These are phyloP conservation scores for Eriosoma lanigerum DNA, from an alignment of 1,140 invertebrate species.

Conservation along the genomic window DNA sequence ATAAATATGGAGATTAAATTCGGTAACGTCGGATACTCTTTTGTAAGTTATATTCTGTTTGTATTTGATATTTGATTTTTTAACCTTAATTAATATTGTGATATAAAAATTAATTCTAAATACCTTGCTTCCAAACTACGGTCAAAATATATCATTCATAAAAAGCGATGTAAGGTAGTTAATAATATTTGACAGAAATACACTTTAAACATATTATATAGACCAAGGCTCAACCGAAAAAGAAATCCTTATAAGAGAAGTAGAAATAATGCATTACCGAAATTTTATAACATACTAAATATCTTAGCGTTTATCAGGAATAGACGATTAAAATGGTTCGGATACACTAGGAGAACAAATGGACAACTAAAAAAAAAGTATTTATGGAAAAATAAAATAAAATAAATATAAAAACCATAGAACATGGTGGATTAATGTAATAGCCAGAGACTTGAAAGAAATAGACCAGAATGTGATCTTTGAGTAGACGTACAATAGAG, in stretches of 20 bases:
- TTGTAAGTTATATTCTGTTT: no score
- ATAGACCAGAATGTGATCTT: slow-evolving; percentile 2
- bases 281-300: not conserved
- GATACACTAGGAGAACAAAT: not conserved
- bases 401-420: no score
- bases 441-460: not conserved
- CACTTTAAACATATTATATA: not conserved
- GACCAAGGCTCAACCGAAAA: not conserved
- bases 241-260: not conserved
- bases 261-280: not conserved
- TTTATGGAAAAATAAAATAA: no score
- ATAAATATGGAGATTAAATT: no score
- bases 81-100: no score
- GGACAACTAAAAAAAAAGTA: not conserved
- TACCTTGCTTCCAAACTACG: no score
- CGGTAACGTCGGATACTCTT: no score
- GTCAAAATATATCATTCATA: no score
- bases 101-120: no score
- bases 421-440: not conserved
- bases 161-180: not conserved
- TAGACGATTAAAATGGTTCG: not conserved
- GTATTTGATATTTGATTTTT: no score
- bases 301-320: not conserved
- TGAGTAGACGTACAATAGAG: slow-evolving; percentile 8
- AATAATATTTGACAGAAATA: not conserved